Evolutionary conservation across 2,888 invertebrate species (phyloP), one percentile per base, ranked within the genome.

Genomic region (Cynaeus angustus): DNA sequence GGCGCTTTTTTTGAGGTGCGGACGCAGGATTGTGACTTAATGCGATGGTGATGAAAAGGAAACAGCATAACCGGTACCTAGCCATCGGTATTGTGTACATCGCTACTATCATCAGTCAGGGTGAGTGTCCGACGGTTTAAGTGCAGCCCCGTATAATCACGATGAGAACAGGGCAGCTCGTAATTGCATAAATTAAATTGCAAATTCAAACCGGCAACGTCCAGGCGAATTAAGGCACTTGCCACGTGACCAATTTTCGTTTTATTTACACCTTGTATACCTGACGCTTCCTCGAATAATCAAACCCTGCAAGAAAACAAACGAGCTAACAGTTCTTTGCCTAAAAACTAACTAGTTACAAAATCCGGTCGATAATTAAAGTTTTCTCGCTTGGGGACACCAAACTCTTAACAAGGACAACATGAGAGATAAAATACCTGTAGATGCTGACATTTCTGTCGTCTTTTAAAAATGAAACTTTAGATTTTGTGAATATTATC

Each of bases 91-190:
- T 89, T 79, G 86, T 89, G 74, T 89, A 89, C 77, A 88, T 89
- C 80, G 87, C 88, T 74, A 89, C 89, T 43, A 88, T 89, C 75
- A 88, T 89, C 79, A 89, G 88, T 79, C 89, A 89, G 86, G 89
- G 89, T 89, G 78, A 81, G 80, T 80, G 70, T 50, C 65, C 65
- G 59, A 65, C 70, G 74, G 59, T 66, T 64, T 71, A 50, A 64
- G 56, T 75, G 77, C 75, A 74, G 77, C 79, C 80, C 81, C 53
- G 81, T 81, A 82, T 74, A 76, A 74, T 69, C 68, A 73, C 64
- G 73, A 78, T 76, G 72, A 78, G 82, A 79, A 82, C 80, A 74
- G 81, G 79, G 79, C 79, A 65, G 79, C 77, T 59, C 53, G 28
- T 69, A 71, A 70, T 73, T 69, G 69, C 71, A 71, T 53, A 68